phyloP scores from a whole-genome alignment of 2,797 vertebrate species.

The Paguma larvata region DNA sequence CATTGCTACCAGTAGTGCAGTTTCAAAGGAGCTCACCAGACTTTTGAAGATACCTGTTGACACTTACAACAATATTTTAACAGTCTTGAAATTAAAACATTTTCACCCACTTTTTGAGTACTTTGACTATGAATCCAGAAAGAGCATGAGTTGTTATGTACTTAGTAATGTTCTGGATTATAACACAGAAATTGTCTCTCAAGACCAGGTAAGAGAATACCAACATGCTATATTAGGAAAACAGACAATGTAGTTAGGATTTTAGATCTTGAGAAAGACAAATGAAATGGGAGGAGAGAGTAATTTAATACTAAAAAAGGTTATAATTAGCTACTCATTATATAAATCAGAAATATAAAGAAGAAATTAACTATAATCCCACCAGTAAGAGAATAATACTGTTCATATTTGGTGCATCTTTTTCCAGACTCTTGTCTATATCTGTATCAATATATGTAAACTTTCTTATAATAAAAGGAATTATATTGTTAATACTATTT shows the following conservation, averaged over 20 bases:
- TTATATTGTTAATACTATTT: background rate
- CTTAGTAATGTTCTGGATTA: conserved; percentile 98
- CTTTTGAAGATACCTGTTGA: conserved; percentile 99
- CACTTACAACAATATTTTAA: conserved; percentile 98
- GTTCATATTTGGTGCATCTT: background rate
- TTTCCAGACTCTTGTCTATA: background rate
- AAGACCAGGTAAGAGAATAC: conserved; percentile 95
- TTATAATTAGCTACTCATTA: background rate
- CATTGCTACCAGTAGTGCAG: conserved; percentile 98
- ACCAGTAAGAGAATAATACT: background rate
- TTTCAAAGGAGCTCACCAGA: conserved; percentile 98
- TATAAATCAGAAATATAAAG: background rate
- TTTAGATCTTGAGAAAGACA: conserved; percentile 23
- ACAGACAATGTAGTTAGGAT: background rate
- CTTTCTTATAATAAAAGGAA: background rate
- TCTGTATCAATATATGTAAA: background rate
- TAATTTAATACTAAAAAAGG: conserved; percentile 24
- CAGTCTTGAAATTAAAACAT: conserved; percentile 97
- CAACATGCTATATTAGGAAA: background rate
- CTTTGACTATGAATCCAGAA: conserved; percentile 98
- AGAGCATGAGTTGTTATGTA: conserved; percentile 99
- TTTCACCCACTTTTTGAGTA: conserved; percentile 99
- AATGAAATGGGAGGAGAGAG: background rate
- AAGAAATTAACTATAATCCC: too few species aligned
- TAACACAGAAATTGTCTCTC: conserved; percentile 96